These are phyloP conservation scores for Cheilosia impressa DNA, from an alignment of 2,888 invertebrate genomes.

Conservation along the genomic window DNA sequence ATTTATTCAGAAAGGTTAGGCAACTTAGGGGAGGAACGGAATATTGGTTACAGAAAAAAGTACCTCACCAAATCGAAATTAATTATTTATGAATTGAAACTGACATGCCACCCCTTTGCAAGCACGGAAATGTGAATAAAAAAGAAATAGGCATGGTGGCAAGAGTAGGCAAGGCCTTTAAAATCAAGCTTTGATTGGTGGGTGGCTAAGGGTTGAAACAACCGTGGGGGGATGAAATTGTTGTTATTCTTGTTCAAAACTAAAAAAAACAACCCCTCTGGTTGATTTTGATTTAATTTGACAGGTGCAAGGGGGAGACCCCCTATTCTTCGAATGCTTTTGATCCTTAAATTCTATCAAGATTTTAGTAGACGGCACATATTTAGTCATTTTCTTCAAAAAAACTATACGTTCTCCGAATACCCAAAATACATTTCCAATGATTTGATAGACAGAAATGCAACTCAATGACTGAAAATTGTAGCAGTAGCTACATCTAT, in stretches of 20 bases:
- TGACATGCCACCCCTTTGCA: constrained; percentile 73
- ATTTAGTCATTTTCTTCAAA: too few relatives aligned
- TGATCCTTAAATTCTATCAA: too few relatives aligned
- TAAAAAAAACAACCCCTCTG: neutral
- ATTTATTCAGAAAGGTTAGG: constrained; percentile 51
- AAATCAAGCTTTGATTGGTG: constrained; percentile 30
- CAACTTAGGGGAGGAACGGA: constrained; percentile 33
- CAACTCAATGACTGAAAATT: too few relatives aligned
- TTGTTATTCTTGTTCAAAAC: neutral
- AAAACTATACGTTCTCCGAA: too few relatives aligned
- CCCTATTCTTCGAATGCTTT: too few relatives aligned
- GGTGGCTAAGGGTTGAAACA: constrained; percentile 15
- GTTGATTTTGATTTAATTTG: neutral
- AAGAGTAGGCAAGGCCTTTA: neutral
- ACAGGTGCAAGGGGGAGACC: neutral
- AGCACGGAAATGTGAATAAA: constrained; percentile 54
- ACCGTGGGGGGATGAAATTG: neutral
- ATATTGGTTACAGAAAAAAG: constrained; percentile 37
- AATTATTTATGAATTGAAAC: constrained; percentile 75
- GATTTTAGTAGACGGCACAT: too few relatives aligned
- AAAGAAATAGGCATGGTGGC: constrained; percentile 12
- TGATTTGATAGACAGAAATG: too few relatives aligned
- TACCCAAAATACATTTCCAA: too few relatives aligned
- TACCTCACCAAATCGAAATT: constrained; percentile 67
- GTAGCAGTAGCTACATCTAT: too few relatives aligned